Evolutionary conservation across 2,888 invertebrate species (phyloP), one percentile per base, ranked within the genome.

Genomic region (Beris chalybata): DNA sequence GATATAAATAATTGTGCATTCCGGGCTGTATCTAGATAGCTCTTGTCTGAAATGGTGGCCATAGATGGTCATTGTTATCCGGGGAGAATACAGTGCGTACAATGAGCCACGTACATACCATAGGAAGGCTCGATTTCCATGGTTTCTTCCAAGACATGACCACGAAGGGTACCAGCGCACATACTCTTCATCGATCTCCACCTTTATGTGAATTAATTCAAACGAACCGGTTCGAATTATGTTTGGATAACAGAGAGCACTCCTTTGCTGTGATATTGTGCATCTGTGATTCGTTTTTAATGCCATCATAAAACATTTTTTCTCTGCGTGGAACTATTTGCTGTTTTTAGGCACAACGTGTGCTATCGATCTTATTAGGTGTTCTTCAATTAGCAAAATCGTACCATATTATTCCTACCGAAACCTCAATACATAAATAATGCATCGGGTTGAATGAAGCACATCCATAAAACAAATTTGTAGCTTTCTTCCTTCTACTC

Each of bases 1-100:
- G 45, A 61, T 38, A 50, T 61, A 52, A 61, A 61, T 61, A 61
- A 61, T 61, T 61, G 52, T 30, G 12, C 52, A 61, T 61, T 50
- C 61, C 61, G 9, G 4, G 13, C 29, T 47, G 45, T 58, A 58
- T 47, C 45, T 30, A 44, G 44, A 58, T 58, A 58, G 45, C 45
- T 45, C 57, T 45, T 45, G 30, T 29, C 45, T 58, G 57, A 58
- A 31, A 58, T 58, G 57, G 45, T 45, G 11, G 30, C 57, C 47
- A 45, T 58, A 45, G 45, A 58, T 58, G 57, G 57, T 22, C 57
- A 44, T 58, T 58, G 57, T 58, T 58, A 58, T 29, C 31, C 22
- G 29, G 12, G 5, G 29, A 38, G 15, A 56, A 56, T 38, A 38
- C 4, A 11, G 4, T 56, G 13, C 11, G 7, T 15, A 38, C 43